These are phyloP conservation scores for Linepithema humile DNA, from an alignment of 1,140 invertebrate genomes.

Conservation along the genomic window DNA sequence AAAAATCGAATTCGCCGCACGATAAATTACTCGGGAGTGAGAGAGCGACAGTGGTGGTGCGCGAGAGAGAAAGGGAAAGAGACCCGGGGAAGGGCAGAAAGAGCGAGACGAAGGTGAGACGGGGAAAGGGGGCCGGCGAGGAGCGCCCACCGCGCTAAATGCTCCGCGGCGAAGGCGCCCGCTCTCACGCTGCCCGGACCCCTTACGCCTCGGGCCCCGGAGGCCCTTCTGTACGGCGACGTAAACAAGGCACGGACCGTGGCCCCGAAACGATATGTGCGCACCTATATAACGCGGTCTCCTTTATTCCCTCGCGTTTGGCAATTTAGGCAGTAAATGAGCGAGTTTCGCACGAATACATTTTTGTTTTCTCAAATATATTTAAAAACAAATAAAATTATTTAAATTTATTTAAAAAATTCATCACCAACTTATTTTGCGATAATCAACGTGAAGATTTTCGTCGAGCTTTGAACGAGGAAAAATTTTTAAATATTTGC, in stretches of 20 bases:
- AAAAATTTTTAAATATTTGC: neutral
- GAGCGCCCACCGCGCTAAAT: slow-evolving; percentile 80
- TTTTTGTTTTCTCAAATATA: neutral
- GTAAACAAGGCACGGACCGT: slow-evolving; percentile 79
- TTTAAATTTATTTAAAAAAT: neutral
- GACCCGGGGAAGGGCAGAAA: slow-evolving; percentile 11
- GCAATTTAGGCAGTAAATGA: slow-evolving; percentile 8
- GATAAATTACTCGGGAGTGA: slow-evolving; percentile 29
- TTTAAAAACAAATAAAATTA: neutral
- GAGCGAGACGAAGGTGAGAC: slow-evolving; percentile 4
- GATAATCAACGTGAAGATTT: neutral
- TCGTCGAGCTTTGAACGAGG: neutral
- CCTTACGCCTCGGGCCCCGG: slow-evolving; percentile 66
- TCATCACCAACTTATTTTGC: neutral
- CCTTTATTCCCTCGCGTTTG: slow-evolving; percentile 46
- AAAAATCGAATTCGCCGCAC: slow-evolving; percentile 34
- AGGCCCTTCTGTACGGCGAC: slow-evolving; percentile 73
- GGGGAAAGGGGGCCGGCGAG: slow-evolving; percentile 46
- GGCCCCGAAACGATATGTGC: slow-evolving; percentile 62
- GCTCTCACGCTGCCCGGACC: slow-evolving; percentile 79
- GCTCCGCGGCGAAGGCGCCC: slow-evolving; percentile 76
- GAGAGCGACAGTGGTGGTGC: slow-evolving; percentile 15
- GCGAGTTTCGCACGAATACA: neutral
- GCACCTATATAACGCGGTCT: slow-evolving; percentile 48
- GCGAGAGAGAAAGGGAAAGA: slow-evolving; percentile 51